Evolutionary conservation across 2,797 vertebrate genomes (phyloP).

Genomic region (Sebastes steindachneri): DNA sequence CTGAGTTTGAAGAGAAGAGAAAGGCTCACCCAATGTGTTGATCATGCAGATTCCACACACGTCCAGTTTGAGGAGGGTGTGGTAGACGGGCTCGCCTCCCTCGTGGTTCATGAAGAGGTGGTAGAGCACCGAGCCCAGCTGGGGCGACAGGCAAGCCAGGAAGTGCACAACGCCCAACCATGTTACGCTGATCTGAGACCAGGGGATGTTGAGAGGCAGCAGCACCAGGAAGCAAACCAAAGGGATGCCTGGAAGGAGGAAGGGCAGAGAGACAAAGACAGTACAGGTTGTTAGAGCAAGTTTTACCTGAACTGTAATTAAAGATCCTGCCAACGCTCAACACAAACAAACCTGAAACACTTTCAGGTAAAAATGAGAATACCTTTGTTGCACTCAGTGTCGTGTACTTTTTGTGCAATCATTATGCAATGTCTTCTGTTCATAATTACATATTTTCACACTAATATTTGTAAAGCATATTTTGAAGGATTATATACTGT

Average conservation of each 20-base stretch:
- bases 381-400: background rate
- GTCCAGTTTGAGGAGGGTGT: constrained; percentile 92
- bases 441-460: background rate
- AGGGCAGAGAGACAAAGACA: background rate
- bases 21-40: constrained; percentile 89
- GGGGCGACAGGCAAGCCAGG: constrained; percentile 91
- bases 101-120: constrained; percentile 97
- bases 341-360: background rate
- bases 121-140: constrained; percentile 92
- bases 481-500: background rate
- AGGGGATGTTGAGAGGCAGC: constrained; percentile 91
- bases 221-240: constrained; percentile 91
- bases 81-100: constrained; percentile 90
- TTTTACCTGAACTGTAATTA: background rate
- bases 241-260: constrained; percentile 80
- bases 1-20: constrained; percentile 5
- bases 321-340: background rate
- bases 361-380: background rate
- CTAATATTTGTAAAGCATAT: background rate
- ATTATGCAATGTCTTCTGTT: no score
- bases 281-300: background rate
- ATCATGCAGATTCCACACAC: constrained; percentile 95
- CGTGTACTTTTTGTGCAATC: background rate
- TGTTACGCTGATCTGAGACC: constrained; percentile 90
- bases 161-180: constrained; percentile 93